Conservation (phyloP, 2,797 vertebrate species). For the Adrianichthys oophorus region DNA sequence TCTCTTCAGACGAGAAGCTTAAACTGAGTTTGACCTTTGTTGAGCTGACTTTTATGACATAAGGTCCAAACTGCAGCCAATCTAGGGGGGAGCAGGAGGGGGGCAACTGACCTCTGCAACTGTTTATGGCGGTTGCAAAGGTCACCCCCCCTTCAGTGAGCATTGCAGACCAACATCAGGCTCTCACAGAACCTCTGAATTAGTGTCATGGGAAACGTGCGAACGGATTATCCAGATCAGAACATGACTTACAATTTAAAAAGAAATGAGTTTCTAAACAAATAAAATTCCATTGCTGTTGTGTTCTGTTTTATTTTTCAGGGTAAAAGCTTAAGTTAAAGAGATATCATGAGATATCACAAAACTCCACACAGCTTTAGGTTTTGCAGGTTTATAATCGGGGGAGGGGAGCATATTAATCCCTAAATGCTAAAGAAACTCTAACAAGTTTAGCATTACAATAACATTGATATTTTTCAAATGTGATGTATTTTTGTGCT, state of each 20-base stretch:
- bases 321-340: no score
- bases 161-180: conserved; percentile 30
- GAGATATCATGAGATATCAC: no score
- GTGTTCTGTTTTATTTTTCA: conserved; percentile 1
- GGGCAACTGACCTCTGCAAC: conserved; percentile 1
- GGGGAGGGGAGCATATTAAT: no score
- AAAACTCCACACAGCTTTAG: no score
- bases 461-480: no score
- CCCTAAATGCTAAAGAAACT: no score
- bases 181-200: conserved; percentile 47
- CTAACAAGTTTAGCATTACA: no score
- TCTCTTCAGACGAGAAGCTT: conserved; percentile 12
- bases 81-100: conserved; percentile 1
- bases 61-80: conserved; percentile 39
- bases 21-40: conserved; percentile 44
- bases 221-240: conserved; percentile 54
- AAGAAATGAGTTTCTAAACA: background rate
- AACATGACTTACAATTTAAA: conserved; percentile 40
- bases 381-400: no score
- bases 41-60: conserved; percentile 20
- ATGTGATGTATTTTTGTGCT: no score
- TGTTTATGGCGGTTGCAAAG: conserved; percentile 63
- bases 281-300: background rate
- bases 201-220: conserved; percentile 62
- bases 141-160: conserved; percentile 52